Percentiles rank a stretch among this genome's conserved stretches.
Conservation (phyloP, 2,888 invertebrate genomes). For the Epistrophe eligans region DNA sequence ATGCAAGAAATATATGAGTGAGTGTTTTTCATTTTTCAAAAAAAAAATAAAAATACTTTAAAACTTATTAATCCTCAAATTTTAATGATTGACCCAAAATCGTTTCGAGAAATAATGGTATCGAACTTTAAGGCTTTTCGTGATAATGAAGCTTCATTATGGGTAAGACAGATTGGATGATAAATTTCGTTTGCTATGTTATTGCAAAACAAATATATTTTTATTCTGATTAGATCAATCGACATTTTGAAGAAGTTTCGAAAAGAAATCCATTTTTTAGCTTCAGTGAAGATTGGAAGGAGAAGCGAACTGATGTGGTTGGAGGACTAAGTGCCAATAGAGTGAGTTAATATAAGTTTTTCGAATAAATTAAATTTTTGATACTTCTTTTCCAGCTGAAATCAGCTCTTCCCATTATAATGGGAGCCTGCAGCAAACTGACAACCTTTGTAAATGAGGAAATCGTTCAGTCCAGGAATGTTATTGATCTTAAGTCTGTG, state of each 20-base stretch:
- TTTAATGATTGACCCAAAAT: constrained; percentile 82
- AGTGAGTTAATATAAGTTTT: constrained; percentile 30
- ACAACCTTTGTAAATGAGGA: background rate
- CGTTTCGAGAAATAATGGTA: constrained; percentile 82
- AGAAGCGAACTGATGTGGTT: constrained; percentile 76
- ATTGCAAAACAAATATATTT: background rate
- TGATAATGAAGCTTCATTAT: constrained; percentile 79
- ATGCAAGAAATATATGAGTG: constrained; percentile 83
- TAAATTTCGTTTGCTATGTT: background rate
- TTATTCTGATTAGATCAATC: background rate
- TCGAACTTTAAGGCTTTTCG: constrained; percentile 82
- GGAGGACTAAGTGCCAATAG: constrained; percentile 73
- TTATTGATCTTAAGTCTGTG: constrained; percentile 77
- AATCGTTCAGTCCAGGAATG: constrained; percentile 3
- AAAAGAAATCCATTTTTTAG: constrained; percentile 78
- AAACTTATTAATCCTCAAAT: too few species aligned
- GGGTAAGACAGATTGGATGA: constrained; percentile 60
- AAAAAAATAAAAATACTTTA: too few species aligned
- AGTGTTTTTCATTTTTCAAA: too few species aligned
- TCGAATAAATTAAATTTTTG: too few species aligned
- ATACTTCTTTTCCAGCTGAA: background rate
- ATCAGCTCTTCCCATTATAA: background rate
- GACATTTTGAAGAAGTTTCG: background rate
- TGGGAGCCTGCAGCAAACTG: background rate
- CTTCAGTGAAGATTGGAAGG: constrained; percentile 78